Percentiles rank a stretch among this genome's conserved stretches.
Evolutionary conservation across 1,140 invertebrate species (phyloP).

Genomic region (Argopecten irradians): DNA sequence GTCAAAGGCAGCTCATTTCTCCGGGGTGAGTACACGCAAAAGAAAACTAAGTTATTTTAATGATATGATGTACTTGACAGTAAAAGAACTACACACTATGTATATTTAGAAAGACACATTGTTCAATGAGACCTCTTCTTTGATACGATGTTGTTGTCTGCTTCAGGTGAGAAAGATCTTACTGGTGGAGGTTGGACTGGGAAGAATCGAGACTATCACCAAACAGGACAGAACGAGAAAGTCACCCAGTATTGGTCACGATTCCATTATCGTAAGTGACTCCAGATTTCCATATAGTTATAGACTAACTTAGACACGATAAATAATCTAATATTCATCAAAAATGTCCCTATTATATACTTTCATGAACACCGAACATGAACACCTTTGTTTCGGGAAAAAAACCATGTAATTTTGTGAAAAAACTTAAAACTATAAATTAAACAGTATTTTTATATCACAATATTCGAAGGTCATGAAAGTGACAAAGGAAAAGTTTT

Average conservation of each 20-base stretch:
- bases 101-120: no score
- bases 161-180: conserved; percentile 70
- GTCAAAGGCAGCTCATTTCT: conserved; percentile 73
- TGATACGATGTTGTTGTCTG: no score
- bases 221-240: conserved; percentile 63
- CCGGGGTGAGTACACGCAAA: conserved; percentile 59
- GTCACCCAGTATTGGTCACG: conserved; percentile 55
- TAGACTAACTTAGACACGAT: background rate
- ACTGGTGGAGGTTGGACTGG: conserved; percentile 69
- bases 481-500: no score
- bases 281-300: background rate
- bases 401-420: no score
- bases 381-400: no score
- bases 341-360: background rate
- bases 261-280: conserved; percentile 71
- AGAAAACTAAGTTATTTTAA: background rate
- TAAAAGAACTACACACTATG: background rate
- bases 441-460: no score
- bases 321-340: background rate
- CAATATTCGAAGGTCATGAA: no score
- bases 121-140: no score
- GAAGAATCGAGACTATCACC: conserved; percentile 66
- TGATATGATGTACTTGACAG: background rate
- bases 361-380: background rate
- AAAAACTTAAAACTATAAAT: no score